phyloP scores from a whole-genome alignment of 2,797 vertebrate species.

The Neostethus bicornis region DNA sequence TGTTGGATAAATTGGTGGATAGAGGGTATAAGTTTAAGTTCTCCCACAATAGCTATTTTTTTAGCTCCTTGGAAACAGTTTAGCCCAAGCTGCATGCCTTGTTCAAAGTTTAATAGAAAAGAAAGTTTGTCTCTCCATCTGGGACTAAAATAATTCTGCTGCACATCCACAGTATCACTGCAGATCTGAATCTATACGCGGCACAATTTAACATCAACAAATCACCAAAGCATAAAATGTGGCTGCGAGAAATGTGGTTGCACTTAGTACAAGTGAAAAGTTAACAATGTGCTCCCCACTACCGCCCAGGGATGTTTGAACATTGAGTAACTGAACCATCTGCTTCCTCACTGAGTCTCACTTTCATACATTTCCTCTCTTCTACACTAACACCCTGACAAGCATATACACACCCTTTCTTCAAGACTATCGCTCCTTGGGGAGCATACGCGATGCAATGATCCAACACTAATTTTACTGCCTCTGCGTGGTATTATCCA shows the following conservation, averaged over 20 bases:
- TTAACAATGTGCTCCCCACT: slow-evolving; percentile 59
- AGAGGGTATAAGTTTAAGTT: background rate
- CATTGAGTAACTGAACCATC: slow-evolving; percentile 60
- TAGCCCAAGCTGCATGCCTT: slow-evolving; percentile 8
- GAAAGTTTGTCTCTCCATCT: slow-evolving; percentile 3
- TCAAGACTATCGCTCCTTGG: slow-evolving; percentile 64
- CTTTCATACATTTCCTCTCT: slow-evolving; percentile 13
- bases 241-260: slow-evolving; percentile 56
- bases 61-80: background rate
- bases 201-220: slow-evolving; percentile 28
- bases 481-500: slow-evolving; percentile 69
- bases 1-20: too few species aligned
- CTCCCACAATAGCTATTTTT: background rate
- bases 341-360: slow-evolving; percentile 33
- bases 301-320: slow-evolving; percentile 66
- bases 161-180: slow-evolving; percentile 19
- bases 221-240: slow-evolving; percentile 47
- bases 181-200: slow-evolving; percentile 25
- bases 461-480: slow-evolving; percentile 71
- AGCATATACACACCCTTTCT: slow-evolving; percentile 40
- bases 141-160: slow-evolving; percentile 17
- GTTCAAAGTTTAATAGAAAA: background rate
- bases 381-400: slow-evolving; percentile 5
- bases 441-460: slow-evolving; percentile 65
- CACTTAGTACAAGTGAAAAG: slow-evolving; percentile 61